These are phyloP conservation scores for Sinocyclocheilus maitianheensis DNA, from an alignment of 2,113 vertebrate species.

Conservation along the genomic window DNA sequence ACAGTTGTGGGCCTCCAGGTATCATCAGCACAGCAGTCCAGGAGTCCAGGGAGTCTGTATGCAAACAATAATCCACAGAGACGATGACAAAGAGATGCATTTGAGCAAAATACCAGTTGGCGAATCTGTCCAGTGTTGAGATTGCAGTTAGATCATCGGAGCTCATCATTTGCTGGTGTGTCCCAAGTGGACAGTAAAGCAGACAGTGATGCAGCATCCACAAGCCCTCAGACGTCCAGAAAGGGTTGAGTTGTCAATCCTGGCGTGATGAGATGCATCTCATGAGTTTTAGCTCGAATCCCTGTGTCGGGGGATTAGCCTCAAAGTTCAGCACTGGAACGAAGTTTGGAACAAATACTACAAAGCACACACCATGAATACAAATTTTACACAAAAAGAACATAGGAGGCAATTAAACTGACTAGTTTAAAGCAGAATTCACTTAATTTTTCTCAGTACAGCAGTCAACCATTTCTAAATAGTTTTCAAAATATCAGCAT, in stretches of 20 bases:
- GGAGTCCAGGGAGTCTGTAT: background rate
- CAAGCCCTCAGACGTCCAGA: background rate
- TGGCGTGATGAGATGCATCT: background rate
- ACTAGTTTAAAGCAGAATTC: no score
- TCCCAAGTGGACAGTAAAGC: background rate
- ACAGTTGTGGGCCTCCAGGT: background rate
- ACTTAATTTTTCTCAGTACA: background rate
- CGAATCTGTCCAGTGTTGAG: constrained; percentile 25
- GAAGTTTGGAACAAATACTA: background rate
- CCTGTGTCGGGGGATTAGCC: background rate
- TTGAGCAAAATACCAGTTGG: background rate
- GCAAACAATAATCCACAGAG: constrained; percentile 28
- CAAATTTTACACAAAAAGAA: background rate
- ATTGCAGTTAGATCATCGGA: background rate
- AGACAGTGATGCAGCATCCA: background rate
- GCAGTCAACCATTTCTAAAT: background rate
- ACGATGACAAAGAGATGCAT: background rate
- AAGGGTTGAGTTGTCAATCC: background rate
- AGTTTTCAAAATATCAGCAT: background rate
- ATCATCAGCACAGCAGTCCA: background rate
- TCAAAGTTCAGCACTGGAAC: background rate
- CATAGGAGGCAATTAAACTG: background rate
- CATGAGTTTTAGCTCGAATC: background rate
- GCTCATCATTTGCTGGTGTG: background rate
- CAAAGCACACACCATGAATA: background rate